These are phyloP conservation scores for Prosopocoilus inquinatus DNA, from an alignment of 2,888 invertebrate species.

Conservation along the genomic window DNA sequence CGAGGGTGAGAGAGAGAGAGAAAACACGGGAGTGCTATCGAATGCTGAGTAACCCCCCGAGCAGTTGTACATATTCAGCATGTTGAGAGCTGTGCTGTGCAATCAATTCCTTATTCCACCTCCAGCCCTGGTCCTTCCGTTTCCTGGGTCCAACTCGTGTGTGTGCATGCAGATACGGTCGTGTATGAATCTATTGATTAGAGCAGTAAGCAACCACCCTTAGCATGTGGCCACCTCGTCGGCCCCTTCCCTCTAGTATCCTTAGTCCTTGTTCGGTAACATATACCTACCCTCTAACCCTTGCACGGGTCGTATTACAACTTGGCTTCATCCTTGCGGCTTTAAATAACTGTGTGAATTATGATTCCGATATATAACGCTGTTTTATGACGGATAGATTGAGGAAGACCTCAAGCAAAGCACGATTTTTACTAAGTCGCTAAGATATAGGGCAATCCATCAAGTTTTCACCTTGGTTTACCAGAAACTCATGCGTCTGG, in stretches of 20 bases:
- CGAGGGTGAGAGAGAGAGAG: constrained; percentile 17
- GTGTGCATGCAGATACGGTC: constrained; percentile 48
- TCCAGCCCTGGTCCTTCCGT: constrained; percentile 38
- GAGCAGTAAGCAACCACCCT: constrained; percentile 38
- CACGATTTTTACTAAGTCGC: too few relatives aligned
- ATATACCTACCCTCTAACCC: constrained; percentile 35
- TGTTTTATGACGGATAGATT: too few relatives aligned
- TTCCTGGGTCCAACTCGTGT: constrained; percentile 41
- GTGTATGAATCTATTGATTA: constrained; percentile 48
- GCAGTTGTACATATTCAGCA: constrained; percentile 44
- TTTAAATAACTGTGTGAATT: constrained; percentile 3
- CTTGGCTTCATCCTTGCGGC: constrained; percentile 27
- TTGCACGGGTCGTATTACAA: constrained; percentile 35
- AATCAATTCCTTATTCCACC: constrained; percentile 48
- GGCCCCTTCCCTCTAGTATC: constrained; percentile 25
- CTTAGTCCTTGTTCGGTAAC: constrained; percentile 32
- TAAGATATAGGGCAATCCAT: too few relatives aligned
- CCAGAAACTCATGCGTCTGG: too few relatives aligned
- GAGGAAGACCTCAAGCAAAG: too few relatives aligned
- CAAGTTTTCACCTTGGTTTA: too few relatives aligned
- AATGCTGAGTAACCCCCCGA: constrained; percentile 15
- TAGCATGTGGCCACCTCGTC: constrained; percentile 36
- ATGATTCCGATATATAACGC: not conserved
- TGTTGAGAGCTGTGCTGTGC: constrained; percentile 40
- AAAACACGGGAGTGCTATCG: constrained; percentile 17